Evolutionary conservation across 2,113 vertebrate genomes (phyloP).

Genomic region (Pipa parva): DNA sequence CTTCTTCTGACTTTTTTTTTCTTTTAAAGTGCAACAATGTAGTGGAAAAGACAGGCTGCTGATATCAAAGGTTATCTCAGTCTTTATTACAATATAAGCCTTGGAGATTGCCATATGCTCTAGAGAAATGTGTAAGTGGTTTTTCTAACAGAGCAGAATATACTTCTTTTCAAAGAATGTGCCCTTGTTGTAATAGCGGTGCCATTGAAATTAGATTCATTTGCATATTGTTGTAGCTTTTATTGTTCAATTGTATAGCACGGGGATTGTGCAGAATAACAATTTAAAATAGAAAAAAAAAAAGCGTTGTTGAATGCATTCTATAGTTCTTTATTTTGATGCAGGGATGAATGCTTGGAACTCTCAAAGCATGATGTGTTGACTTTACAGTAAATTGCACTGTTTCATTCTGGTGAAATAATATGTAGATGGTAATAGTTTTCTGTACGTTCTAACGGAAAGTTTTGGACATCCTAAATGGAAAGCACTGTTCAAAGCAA

Average conservation of each 20-base stretch:
- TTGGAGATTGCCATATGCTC: slow-evolving; percentile 34
- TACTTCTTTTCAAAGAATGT: slow-evolving; percentile 22
- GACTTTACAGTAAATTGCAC: background rate
- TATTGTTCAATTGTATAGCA: slow-evolving; percentile 31
- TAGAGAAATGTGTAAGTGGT: slow-evolving; percentile 14
- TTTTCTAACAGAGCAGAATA: slow-evolving; percentile 27
- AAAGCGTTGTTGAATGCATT: background rate
- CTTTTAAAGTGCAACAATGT: slow-evolving; percentile 13
- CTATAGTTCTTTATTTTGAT: background rate
- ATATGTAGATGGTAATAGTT: too few relatives aligned
- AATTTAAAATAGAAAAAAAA: background rate
- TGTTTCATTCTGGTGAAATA: background rate
- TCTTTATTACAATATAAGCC: slow-evolving; percentile 41
- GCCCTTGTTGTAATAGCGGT: slow-evolving; percentile 30
- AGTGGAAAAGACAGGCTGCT: slow-evolving; percentile 20
- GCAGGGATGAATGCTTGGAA: too few relatives aligned
- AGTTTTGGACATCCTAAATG: too few relatives aligned
- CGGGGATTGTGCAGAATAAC: slow-evolving; percentile 12
- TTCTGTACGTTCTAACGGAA: too few relatives aligned
- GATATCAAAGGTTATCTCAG: slow-evolving; percentile 28
- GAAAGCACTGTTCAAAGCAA: too few relatives aligned
- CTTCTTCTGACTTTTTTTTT: slow-evolving; percentile 11
- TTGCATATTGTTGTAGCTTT: slow-evolving; percentile 40
- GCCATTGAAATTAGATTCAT: slow-evolving; percentile 36
- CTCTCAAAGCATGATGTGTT: slow-evolving; percentile 24